phyloP scores from a whole-genome alignment of 92 coral and sea anemone species.

The Porites lobata region DNA sequence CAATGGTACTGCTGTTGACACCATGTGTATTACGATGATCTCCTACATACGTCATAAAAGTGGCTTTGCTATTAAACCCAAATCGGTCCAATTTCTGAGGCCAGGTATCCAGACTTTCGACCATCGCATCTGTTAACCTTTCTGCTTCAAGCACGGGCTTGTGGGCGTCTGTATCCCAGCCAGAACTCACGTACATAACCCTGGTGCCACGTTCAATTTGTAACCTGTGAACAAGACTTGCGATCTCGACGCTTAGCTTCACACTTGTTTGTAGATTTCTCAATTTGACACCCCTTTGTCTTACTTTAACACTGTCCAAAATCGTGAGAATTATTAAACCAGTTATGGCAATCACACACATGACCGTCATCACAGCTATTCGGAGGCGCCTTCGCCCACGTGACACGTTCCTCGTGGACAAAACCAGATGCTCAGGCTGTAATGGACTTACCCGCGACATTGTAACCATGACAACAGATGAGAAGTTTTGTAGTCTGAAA shows the following conservation, averaged over 20 bases:
- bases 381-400: constrained; percentile 17
- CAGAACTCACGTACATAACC: constrained; percentile 72
- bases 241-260: constrained; percentile 56
- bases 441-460: too few relatives aligned
- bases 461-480: too few relatives aligned
- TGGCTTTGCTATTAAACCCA: constrained; percentile 24
- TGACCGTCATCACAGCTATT: not conserved
- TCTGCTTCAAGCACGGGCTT: constrained; percentile 29
- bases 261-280: constrained; percentile 54
- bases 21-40: constrained; percentile 14
- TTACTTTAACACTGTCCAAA: constrained; percentile 19
- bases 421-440: too few relatives aligned
- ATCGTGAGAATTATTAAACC: constrained; percentile 26
- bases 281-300: not conserved
- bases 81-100: constrained; percentile 8
- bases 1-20: constrained; percentile 22
- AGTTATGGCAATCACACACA: constrained; percentile 29
- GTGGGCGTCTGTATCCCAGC: not conserved
- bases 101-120: constrained; percentile 39
- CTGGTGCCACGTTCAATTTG: constrained; percentile 83
- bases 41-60: constrained; percentile 16
- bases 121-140: constrained; percentile 9
- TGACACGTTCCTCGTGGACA: not conserved
- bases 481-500: too few relatives aligned
- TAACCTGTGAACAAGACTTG: constrained; percentile 69